A percentile compares a stretch with the other conserved stretches of the same genome.
These are phyloP conservation scores for Rhodinocichla rosea DNA, from an alignment of 2,113 vertebrate species.

Conservation along the genomic window DNA sequence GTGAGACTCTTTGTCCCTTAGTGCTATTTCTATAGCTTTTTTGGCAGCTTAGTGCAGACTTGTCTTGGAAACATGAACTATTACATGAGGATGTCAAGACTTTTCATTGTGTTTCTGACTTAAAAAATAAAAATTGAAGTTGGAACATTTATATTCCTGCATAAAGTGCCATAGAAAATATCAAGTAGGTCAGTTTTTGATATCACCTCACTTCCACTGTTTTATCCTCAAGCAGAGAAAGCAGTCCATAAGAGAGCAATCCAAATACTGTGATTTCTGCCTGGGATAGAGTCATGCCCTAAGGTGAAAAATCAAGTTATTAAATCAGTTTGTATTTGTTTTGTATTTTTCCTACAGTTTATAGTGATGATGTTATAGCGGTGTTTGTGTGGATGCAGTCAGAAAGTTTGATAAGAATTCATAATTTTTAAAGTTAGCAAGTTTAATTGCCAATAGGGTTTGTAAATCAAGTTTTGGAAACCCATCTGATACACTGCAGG, in stretches of 20 bases:
- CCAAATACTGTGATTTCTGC: background rate
- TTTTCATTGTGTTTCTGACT: background rate
- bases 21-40: background rate
- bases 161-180: background rate
- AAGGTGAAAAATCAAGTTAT: background rate
- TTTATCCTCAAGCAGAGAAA: background rate
- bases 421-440: background rate
- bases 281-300: background rate
- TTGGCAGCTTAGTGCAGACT: background rate
- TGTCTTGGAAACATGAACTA: background rate
- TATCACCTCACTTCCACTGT: background rate
- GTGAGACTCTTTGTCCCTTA: background rate
- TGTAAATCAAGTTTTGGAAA: background rate
- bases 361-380: background rate
- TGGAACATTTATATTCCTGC: background rate
- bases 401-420: background rate
- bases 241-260: background rate
- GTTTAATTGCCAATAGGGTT: background rate
- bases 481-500: background rate
- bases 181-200: background rate
- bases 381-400: background rate
- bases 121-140: background rate
- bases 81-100: fast-evolving
- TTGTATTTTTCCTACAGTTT: background rate
- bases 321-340: background rate